These are phyloP conservation scores for Dolichoris vasculosae DNA, from an alignment of 1,140 invertebrate genomes.

Conservation along the genomic window DNA sequence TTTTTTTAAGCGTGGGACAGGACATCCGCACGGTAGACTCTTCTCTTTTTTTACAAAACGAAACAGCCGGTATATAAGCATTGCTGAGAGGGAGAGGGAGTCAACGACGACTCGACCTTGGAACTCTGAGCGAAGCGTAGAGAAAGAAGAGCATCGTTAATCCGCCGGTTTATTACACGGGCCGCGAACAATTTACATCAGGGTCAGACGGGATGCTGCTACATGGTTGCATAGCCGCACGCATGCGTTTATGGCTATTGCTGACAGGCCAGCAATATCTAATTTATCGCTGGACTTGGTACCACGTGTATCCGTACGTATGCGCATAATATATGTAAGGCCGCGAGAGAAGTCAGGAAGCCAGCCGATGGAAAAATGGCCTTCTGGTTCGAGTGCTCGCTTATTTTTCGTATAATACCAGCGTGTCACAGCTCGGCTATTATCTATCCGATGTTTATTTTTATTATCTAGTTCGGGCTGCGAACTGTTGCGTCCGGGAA, in stretches of 20 bases:
- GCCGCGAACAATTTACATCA: slow-evolving; percentile 38
- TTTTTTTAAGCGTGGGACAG: background rate
- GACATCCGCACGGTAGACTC: background rate
- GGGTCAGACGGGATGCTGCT: background rate
- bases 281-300: slow-evolving; percentile 37
- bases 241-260: slow-evolving; percentile 18
- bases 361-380: background rate
- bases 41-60: background rate
- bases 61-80: background rate
- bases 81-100: background rate
- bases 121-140: slow-evolving; percentile 18
- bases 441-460: background rate
- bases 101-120: slow-evolving; percentile 12
- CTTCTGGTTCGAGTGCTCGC: background rate
- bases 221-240: background rate
- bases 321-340: slow-evolving; percentile 11
- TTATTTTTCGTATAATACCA: slow-evolving; percentile 9
- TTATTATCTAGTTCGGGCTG: background rate
- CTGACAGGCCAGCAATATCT: slow-evolving; percentile 39
- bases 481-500: background rate
- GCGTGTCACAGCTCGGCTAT: background rate
- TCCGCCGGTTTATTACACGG: slow-evolving; percentile 35
- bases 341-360: background rate
- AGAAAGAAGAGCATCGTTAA: slow-evolving; percentile 39
- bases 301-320: background rate